Conservation (phyloP, 2,113 vertebrate species). For the Spheniscus mendiculus region DNA sequence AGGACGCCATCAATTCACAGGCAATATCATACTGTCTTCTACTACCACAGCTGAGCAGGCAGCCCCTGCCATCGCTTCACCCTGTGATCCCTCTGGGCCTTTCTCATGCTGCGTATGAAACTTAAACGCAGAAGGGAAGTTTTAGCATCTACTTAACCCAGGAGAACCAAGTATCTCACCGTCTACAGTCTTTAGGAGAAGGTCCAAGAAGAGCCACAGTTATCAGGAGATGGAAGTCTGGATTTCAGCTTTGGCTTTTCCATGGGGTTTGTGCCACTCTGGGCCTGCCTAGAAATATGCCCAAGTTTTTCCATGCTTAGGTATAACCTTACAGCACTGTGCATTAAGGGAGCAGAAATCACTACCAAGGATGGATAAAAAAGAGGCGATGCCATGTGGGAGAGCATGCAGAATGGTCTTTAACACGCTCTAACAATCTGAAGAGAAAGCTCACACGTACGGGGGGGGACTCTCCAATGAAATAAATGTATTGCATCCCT, state of each 20-base stretch:
- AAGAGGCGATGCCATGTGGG: background rate
- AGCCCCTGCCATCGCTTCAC: background rate
- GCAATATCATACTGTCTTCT: conserved; percentile 14
- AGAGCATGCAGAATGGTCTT: background rate
- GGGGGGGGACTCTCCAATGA: background rate
- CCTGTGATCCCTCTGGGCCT: background rate
- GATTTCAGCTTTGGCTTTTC: background rate
- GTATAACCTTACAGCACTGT: background rate
- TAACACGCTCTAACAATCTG: background rate
- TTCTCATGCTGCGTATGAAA: background rate
- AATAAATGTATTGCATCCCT: background rate
- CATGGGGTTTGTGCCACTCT: background rate
- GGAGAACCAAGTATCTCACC: background rate
- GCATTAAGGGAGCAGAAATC: background rate
- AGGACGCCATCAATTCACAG: conserved; percentile 43
- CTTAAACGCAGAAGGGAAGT: background rate
- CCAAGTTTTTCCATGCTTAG: background rate
- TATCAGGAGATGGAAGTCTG: background rate
- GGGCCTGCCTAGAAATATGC: background rate
- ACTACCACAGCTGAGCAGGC: conserved; percentile 38
- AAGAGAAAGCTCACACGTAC: background rate
- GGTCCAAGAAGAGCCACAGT: background rate
- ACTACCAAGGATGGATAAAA: background rate
- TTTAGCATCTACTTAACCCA: background rate
- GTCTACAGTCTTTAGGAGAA: background rate